Base-by-base conservation (phyloP, 2,797 vertebrate genomes). In the Dryobates pubescens region DNA sequence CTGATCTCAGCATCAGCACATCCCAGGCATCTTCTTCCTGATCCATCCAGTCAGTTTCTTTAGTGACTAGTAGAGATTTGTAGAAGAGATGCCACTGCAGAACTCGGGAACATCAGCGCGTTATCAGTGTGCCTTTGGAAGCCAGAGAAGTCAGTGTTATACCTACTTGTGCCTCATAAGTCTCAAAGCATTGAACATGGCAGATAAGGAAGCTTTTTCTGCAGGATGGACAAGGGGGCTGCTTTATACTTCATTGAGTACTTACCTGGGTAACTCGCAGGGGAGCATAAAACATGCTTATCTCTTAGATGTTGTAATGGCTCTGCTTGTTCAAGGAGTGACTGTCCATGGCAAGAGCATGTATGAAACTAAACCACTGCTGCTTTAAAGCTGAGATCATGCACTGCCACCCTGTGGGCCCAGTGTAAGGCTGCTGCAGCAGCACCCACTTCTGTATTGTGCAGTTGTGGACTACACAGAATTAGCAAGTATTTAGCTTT, bases 361-460 rank as follows among this genome's bases (percentile, higher is more conserved):
- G 5, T 41, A 45, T 51, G 74, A 47, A 69, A 41, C 69, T 9
- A 18, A 59, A n/a, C 9, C 19, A 6, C 53, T 57, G 57, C 47
- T 62, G 30, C 6, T n/a, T 49, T 32, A 30, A 56, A 88, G 41
- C 74, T 34, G 80, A 91, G 88, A 15, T 84, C 18, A 0, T 13
- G 51, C 72, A 86, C 85, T 96, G 91, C 93, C 94, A 81, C 92
- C 90, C 65, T 86, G 96, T 79, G 95, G 92, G 64, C 70, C 49
- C 53, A 20, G 24, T 17, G 34, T 32, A 13, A 24, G 77, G 82
- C 84, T 90, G 83, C 72, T 76, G 68, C 36, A 27, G 47, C 30
- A 54, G 49, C 17, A 10, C 27, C 30, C 17, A 1, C 19, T 49
- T 53, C 36, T 26, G 30, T 2, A 0, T 86, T 83, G 18, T 17